phyloP scores from a whole-genome alignment of 2,113 vertebrate genomes.

The Scopus umbretta region DNA sequence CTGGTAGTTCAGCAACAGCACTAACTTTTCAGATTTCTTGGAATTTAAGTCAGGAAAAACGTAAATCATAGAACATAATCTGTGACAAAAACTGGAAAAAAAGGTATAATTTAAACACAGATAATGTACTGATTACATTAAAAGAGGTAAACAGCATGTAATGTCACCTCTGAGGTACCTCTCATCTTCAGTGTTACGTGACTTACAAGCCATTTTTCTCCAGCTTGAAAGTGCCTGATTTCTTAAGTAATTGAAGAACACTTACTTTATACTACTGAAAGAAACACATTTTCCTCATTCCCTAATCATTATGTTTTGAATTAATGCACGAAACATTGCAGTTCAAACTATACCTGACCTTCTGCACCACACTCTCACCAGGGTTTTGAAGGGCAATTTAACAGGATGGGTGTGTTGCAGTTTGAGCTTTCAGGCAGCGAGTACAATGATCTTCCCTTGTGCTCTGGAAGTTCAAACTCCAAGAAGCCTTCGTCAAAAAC shows the following conservation, averaged over 20 bases:
- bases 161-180: background rate
- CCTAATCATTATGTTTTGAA: background rate
- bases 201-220: background rate
- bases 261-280: background rate
- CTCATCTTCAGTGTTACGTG: fast-evolving
- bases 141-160: background rate
- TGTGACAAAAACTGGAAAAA: background rate
- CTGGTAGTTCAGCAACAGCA: background rate
- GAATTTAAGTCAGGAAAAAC: background rate
- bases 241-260: background rate
- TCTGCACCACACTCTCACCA: background rate
- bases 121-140: background rate
- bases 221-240: background rate
- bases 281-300: background rate
- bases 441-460: background rate
- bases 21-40: background rate
- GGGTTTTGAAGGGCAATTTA: background rate
- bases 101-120: background rate
- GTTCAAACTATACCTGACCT: background rate
- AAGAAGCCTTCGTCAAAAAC: conserved; percentile 10
- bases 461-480: background rate
- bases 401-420: background rate
- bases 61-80: background rate
- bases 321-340: background rate
- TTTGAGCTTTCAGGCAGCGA: background rate